These are phyloP conservation scores for Phoenicopterus ruber DNA, from an alignment of 2,113 vertebrate species.

Conservation along the genomic window DNA sequence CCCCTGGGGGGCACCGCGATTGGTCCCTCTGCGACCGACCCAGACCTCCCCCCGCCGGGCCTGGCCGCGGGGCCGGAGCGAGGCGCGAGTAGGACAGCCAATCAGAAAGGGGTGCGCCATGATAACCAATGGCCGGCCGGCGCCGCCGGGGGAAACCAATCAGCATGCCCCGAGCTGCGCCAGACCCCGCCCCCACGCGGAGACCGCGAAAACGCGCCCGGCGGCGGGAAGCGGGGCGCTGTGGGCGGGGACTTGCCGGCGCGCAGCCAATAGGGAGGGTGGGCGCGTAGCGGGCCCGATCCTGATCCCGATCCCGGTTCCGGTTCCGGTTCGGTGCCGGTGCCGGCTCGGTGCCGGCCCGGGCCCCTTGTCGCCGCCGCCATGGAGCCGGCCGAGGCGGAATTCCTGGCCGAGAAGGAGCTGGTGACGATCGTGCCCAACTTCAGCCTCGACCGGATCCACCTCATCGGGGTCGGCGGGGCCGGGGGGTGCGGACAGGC, in stretches of 20 bases:
- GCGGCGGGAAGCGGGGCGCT: background rate
- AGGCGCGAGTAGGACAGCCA: fast-evolving
- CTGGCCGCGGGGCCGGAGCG: fast-evolving
- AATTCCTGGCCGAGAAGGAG: conserved; percentile 94
- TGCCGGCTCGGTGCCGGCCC: fast-evolving
- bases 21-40: background rate
- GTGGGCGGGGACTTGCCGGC: background rate
- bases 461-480: conserved; percentile 88
- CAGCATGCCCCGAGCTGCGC: fast-evolving
- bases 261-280: background rate
- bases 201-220: background rate
- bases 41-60: fast-evolving
- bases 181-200: background rate
- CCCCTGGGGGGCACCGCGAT: background rate
- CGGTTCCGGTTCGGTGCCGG: fast-evolving
- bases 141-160: fast-evolving
- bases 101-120: background rate
- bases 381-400: conserved; percentile 90
- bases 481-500: background rate
- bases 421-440: conserved; percentile 90
- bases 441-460: conserved; percentile 92
- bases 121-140: background rate
- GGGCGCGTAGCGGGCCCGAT: background rate
- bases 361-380: fast-evolving
- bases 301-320: background rate